Evolutionary conservation across 2,888 invertebrate species (phyloP).

Genomic region (Pycnomerus fuliginosus): DNA sequence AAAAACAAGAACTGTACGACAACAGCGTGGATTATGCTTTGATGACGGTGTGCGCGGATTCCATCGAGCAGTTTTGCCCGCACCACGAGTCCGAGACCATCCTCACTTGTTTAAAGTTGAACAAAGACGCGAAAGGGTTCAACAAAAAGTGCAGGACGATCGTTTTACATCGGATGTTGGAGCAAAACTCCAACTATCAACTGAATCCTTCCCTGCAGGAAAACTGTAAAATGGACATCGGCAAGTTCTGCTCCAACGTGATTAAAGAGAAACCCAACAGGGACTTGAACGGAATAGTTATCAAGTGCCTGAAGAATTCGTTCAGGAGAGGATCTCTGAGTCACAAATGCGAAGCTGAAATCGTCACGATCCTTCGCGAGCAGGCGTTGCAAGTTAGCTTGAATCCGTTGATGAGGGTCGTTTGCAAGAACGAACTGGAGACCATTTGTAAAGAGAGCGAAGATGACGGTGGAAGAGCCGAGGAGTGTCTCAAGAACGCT

Average conservation of each 20-base stretch:
- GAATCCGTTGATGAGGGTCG: conserved; percentile 80
- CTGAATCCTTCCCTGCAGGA: conserved; percentile 82
- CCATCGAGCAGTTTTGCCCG: conserved; percentile 83
- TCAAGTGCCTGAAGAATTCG: conserved; percentile 79
- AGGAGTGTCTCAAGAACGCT: conserved; percentile 90
- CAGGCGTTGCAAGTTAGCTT: conserved; percentile 89
- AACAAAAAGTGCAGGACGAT: conserved; percentile 80
- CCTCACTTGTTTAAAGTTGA: conserved; percentile 75
- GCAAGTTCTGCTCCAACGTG: conserved; percentile 54
- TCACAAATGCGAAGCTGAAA: conserved; percentile 76
- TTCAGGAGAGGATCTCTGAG: conserved; percentile 75
- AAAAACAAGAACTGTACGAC: conserved; percentile 82
- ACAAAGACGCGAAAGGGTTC: conserved; percentile 76
- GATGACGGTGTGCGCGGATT: conserved; percentile 78
- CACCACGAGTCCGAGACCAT: conserved; percentile 68
- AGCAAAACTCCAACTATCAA: conserved; percentile 87
- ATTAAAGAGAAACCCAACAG: conserved; percentile 61
- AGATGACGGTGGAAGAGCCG: conserved; percentile 63
- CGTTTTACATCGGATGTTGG: conserved; percentile 85
- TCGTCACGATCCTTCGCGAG: conserved; percentile 79
- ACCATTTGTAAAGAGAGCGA: conserved; percentile 63
- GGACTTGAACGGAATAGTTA: conserved; percentile 80
- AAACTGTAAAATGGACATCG: conserved; percentile 80
- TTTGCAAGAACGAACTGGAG: conserved; percentile 75
- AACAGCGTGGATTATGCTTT: conserved; percentile 86